Evolutionary conservation across 2,113 vertebrate genomes (phyloP).

Genomic region (Corynorhinus townsendii): DNA sequence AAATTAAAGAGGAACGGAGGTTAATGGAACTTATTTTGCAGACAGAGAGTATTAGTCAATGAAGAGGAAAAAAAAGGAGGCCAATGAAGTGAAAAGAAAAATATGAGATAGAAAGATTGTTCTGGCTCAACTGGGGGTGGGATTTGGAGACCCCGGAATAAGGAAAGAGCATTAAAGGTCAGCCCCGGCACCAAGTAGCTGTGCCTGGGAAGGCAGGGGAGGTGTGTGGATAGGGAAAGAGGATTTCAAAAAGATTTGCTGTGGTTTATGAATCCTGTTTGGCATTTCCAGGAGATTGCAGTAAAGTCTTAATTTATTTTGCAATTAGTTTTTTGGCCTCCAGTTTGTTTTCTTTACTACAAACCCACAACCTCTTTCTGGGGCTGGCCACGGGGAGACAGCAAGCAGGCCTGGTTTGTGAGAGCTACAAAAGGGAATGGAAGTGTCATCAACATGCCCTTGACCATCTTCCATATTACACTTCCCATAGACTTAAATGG

Average conservation of each 20-base stretch:
- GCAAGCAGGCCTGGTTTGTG: background rate
- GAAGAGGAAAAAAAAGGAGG: background rate
- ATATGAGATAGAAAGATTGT: background rate
- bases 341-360: conserved; percentile 2
- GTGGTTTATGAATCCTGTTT: background rate
- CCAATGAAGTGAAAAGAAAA: background rate
- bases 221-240: background rate
- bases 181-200: background rate
- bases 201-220: fast-evolving
- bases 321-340: conserved; percentile 49
- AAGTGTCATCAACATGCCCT: background rate
- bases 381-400: background rate
- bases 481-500: background rate
- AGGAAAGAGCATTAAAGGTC: background rate
- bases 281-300: background rate
- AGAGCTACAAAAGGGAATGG: background rate
- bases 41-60: background rate
- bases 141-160: background rate
- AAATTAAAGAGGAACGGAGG: background rate
- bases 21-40: conserved; percentile 10
- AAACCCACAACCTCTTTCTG: background rate
- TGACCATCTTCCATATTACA: background rate
- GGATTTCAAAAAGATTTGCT: conserved; percentile 40
- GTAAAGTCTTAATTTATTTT: conserved; percentile 53
- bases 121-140: background rate